Evolutionary conservation across 92 coral and sea anemone species (phyloP).

Genomic region (Porites lobata): DNA sequence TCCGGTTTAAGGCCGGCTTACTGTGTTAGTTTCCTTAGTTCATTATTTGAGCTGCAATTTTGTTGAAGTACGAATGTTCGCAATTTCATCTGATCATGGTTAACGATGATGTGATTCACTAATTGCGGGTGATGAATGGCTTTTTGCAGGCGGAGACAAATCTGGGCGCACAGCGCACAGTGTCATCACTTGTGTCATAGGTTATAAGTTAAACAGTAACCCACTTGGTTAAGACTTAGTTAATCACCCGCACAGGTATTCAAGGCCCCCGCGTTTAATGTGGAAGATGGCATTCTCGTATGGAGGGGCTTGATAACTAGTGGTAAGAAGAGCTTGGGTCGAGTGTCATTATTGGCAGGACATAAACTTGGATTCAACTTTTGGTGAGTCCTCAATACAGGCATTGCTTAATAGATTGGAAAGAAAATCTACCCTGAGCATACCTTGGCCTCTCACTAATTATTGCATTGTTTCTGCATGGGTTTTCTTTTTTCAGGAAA

Average conservation of each 20-base stretch:
- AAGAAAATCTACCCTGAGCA: too few relatives aligned
- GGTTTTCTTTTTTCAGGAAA: conserved; percentile 57
- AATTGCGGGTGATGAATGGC: too few relatives aligned
- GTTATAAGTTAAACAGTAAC: background rate
- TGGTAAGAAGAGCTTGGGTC: conserved; percentile 63
- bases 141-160: too few relatives aligned
- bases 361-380: conserved; percentile 75
- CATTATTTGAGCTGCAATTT: background rate
- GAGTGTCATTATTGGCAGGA: conserved; percentile 68
- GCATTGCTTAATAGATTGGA: background rate
- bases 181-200: background rate
- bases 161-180: background rate
- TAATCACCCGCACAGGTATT: conserved; percentile 10
- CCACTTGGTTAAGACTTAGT: background rate
- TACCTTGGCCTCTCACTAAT: background rate
- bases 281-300: conserved; percentile 59
- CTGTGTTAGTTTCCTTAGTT: background rate
- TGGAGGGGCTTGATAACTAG: conserved; percentile 83
- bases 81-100: too few relatives aligned
- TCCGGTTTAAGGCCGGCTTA: background rate
- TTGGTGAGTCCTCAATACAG: conserved; percentile 48
- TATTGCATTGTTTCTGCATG: background rate
- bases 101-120: too few relatives aligned
- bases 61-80: too few relatives aligned
- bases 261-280: conserved; percentile 39